Conservation (phyloP, 2,113 vertebrate genomes). For the Poecilia latipinna region DNA sequence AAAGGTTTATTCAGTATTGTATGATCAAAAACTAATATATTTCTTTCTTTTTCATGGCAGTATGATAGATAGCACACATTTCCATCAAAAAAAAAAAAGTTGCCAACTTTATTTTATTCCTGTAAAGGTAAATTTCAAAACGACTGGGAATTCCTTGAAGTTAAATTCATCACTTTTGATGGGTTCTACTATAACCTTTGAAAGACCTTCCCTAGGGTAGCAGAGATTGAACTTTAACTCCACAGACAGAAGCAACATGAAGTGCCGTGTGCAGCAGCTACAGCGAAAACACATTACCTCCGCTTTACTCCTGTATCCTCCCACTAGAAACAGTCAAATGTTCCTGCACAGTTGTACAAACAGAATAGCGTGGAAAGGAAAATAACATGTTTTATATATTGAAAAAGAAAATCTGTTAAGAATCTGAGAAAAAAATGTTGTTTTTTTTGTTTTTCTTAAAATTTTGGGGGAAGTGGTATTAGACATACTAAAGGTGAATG, state of each 20-base stretch:
- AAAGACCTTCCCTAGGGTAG: conserved; percentile 12
- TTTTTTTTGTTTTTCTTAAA: conserved; percentile 35
- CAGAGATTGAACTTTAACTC: conserved; percentile 1
- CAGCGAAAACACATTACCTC: conserved; percentile 3
- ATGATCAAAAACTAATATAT: too few species aligned
- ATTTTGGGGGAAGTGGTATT: conserved; percentile 48
- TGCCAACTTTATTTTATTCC: neutral
- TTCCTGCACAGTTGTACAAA: neutral
- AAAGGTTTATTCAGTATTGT: too few species aligned
- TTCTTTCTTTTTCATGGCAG: too few species aligned
- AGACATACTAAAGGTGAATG: conserved; percentile 43
- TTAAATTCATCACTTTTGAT: neutral
- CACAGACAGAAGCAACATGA: neutral
- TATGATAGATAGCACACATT: neutral
- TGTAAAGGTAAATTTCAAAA: neutral
- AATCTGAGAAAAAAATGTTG: conserved; percentile 23
- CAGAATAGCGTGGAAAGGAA: conserved; percentile 1
- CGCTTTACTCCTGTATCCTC: conserved; percentile 23
- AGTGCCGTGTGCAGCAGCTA: neutral
- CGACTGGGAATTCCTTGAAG: neutral
- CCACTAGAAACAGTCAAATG: neutral
- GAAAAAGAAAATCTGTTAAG: conserved; percentile 9
- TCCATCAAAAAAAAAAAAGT: neutral
- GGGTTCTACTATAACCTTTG: conserved; percentile 1
- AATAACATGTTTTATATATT: neutral